Evolutionary conservation across 2,888 invertebrate species (phyloP).

Genomic region (Rotaria sp.): DNA sequence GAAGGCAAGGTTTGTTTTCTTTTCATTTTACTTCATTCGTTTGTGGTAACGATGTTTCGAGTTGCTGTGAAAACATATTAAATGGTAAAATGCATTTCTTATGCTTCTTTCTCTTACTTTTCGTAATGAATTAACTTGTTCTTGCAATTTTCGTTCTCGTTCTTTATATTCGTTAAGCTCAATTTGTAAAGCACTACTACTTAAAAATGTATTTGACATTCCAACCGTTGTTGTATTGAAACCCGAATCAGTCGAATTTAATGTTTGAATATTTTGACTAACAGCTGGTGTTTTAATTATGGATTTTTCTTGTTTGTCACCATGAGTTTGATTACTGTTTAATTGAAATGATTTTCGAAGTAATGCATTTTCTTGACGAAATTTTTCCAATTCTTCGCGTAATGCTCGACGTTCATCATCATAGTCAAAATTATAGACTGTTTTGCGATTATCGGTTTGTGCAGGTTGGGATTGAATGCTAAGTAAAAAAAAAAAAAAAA

Average conservation of each 20-base stretch:
- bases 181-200: neutral
- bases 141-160: neutral
- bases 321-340: neutral
- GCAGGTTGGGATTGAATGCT: neutral
- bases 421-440: neutral
- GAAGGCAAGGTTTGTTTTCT: neutral
- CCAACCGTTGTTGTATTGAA: neutral
- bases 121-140: neutral
- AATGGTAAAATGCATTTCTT: neutral
- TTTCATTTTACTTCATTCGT: neutral
- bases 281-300: neutral
- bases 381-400: neutral
- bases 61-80: conserved; percentile 14
- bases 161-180: neutral
- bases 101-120: neutral
- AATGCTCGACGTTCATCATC: conserved; percentile 1
- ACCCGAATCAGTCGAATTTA: neutral
- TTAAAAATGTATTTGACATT: neutral
- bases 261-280: neutral
- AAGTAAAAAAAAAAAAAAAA: neutral
- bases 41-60: neutral
- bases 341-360: neutral
- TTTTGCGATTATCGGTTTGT: neutral
- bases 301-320: neutral
- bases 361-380: neutral